phyloP scores from a whole-genome alignment of 2,888 invertebrate genomes.

The Metopia argyrocephala region DNA sequence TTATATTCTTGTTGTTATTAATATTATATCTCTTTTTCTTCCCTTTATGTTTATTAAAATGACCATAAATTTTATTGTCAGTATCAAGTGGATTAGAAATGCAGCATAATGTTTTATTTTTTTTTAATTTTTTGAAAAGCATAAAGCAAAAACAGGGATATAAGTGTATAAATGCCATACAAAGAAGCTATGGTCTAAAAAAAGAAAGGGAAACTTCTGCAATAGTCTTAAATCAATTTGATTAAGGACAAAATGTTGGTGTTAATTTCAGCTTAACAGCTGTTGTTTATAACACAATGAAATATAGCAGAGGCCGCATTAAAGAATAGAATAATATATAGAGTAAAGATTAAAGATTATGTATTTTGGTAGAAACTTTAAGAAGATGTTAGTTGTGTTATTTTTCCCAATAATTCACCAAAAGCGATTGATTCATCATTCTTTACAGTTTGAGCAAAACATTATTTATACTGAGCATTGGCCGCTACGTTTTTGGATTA shows the following conservation, averaged over 20 bases:
- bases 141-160: background rate
- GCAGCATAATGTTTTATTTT: constrained; percentile 21
- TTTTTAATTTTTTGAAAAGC: background rate
- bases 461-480: too few relatives aligned
- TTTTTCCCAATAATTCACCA: too few relatives aligned
- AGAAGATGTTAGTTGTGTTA: too few relatives aligned
- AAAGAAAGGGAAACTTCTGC: constrained; percentile 24
- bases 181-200: constrained; percentile 1
- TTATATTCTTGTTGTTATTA: constrained; percentile 21
- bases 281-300: constrained; percentile 38
- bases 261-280: constrained; percentile 44
- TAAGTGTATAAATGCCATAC: too few relatives aligned
- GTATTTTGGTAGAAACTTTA: background rate
- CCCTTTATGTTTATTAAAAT: constrained; percentile 51
- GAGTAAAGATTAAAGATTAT: background rate
- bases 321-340: background rate
- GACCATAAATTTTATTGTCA: constrained; percentile 64
- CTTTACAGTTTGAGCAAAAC: too few relatives aligned
- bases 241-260: constrained; percentile 29
- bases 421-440: too few relatives aligned
- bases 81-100: constrained; percentile 61
- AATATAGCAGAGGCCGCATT: constrained; percentile 32
- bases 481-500: too few relatives aligned
- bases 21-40: constrained; percentile 2
- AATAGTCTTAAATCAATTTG: constrained; percentile 40